phyloP scores from a whole-genome alignment of 2,797 vertebrate species.

The Ctenopoma kingsleyae region DNA sequence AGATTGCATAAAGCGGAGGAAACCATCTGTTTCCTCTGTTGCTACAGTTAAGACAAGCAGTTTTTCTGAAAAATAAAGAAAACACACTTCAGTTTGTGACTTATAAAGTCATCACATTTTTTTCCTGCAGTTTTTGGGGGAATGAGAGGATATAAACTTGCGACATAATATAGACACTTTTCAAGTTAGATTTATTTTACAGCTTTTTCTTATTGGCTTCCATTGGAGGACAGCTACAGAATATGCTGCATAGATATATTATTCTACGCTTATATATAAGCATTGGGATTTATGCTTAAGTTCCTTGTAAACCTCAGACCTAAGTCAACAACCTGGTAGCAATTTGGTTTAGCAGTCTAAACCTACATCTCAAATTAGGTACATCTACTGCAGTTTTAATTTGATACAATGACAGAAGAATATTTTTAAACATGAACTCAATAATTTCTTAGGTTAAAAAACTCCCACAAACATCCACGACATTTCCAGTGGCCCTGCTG shows the following conservation, averaged over 20 bases:
- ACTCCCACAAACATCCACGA: constrained; percentile 68
- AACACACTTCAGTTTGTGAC: constrained; percentile 13
- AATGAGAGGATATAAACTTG: constrained; percentile 9
- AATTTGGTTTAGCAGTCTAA: constrained; percentile 50
- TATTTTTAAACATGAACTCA: constrained; percentile 44
- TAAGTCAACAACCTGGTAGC: constrained; percentile 74
- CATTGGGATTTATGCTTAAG: constrained; percentile 48
- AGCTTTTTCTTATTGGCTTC: constrained; percentile 22
- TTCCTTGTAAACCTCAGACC: constrained; percentile 80
- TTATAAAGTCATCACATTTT: constrained; percentile 30
- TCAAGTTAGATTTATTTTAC: constrained; percentile 14
- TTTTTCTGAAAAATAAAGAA: constrained; percentile 85
- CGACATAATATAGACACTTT: constrained; percentile 15
- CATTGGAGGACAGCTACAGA: constrained; percentile 43
- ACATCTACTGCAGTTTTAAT: constrained; percentile 43
- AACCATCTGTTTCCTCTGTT: constrained; percentile 94
- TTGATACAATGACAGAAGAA: constrained; percentile 42
- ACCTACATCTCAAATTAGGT: constrained; percentile 51
- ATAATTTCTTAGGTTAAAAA: constrained; percentile 42
- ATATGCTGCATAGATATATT: constrained; percentile 41
- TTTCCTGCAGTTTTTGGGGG: constrained; percentile 41
- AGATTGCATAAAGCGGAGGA: constrained; percentile 93
- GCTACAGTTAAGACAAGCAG: constrained; percentile 94
- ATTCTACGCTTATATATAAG: constrained; percentile 52
- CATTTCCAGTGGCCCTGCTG: constrained; percentile 68